Percentiles rank a stretch among this genome's conserved stretches.
Evolutionary conservation across 2,113 vertebrate species (phyloP).

Genomic region (Myocastor coypus): DNA sequence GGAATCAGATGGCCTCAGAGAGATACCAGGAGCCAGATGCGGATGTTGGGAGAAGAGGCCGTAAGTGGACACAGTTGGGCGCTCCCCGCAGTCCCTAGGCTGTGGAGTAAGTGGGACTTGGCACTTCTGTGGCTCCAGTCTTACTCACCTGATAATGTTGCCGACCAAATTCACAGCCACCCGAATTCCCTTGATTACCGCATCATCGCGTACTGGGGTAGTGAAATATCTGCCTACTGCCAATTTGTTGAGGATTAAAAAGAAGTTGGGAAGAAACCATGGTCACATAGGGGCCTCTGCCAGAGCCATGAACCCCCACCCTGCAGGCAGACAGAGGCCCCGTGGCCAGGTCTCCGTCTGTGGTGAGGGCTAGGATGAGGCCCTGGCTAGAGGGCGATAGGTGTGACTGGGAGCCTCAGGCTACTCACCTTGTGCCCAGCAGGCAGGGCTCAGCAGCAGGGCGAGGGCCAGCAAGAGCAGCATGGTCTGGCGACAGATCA

Average conservation of each 20-base stretch:
- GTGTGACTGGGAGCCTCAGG: not conserved
- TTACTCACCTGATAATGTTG: constrained; percentile 32
- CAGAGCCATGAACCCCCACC: not conserved
- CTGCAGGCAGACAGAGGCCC: not conserved
- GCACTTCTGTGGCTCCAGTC: fast-evolving
- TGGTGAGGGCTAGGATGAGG: not conserved
- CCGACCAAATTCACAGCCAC: fast-evolving
- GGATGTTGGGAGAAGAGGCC: not conserved
- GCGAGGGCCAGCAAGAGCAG: constrained; percentile 13
- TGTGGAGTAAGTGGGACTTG: fast-evolving
- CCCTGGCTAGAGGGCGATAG: not conserved
- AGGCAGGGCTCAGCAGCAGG: not conserved
- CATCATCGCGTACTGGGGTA: fast-evolving
- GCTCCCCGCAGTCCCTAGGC: fast-evolving
- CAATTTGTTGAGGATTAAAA: not conserved
- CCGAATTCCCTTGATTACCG: not conserved
- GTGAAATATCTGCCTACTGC: not conserved
- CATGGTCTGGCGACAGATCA: not conserved
- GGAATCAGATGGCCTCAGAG: not conserved
- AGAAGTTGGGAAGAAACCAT: not conserved
- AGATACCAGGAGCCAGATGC: not conserved
- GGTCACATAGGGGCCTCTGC: fast-evolving
- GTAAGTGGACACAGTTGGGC: too few relatives aligned
- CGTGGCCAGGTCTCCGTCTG: not conserved
- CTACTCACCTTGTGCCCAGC: not conserved